Evolutionary conservation across 2,113 vertebrate species (phyloP), one percentile per base, ranked within the genome.

Genomic region (Lontra canadensis): DNA sequence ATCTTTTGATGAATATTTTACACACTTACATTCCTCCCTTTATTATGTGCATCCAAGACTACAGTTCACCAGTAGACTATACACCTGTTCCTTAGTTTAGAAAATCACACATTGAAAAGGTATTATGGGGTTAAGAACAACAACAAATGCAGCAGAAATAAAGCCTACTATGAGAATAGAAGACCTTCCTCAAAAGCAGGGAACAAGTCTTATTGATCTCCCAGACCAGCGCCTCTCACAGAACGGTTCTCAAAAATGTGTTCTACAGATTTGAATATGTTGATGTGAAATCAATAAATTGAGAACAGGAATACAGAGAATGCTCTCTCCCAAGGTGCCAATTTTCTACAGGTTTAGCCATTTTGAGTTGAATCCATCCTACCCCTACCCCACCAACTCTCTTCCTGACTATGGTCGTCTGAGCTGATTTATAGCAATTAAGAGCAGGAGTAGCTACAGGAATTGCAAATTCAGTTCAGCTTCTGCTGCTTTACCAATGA

Each of bases 291-390:
- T 83, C 39, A 93, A 44, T 59, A 97, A 83, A 90, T 47, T 67
- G 39, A 91, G 59, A 97, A 65, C 34, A 90, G 44, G 78, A 79
- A 57, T 85, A 76, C 80, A 96, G 93, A 95, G n/a, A 73, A 86
- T 67, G 25, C 6, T 69, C 23, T 73, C 44, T 90, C 93, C 36
- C 13, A 81, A 39, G n/a, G 21, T 73, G 90, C 42, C 20, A 36
- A 57, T 36, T 83, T 92, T 76, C 34, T 21, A 90, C 25, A 93
- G 11, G 23, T 34, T 69, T 80, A 93, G 69, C 29, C 61, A 59
- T 57, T 90, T 44, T 90, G 90, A 94, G n/a, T 90, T 55, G 23
- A 88, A 88, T n/a, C 34, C 44, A 84, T 90, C 26, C 47, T 31
- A 74, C n/a, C 18, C 57, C 55, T 26, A 18, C 47, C 23, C 57